A percentile compares a stretch with the other conserved stretches of the same genome.
phyloP scores from a whole-genome alignment of 2,797 vertebrate genomes.

The Halcyon smyrnensis region DNA sequence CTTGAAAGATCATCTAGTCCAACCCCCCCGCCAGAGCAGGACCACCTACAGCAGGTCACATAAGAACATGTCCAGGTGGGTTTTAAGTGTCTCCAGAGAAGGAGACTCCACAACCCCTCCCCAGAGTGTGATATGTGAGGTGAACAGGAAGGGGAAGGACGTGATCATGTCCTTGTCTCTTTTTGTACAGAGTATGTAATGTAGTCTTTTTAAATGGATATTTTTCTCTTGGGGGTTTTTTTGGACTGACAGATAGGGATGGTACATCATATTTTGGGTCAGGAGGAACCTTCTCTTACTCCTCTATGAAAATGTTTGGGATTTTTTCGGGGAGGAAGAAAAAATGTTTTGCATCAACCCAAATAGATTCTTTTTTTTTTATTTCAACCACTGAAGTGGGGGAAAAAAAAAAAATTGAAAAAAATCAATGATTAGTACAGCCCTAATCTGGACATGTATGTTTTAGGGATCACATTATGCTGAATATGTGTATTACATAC shows the following conservation, averaged over 20 bases:
- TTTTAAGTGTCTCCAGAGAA: too few species aligned
- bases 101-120: too few species aligned
- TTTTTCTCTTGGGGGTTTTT: neutral
- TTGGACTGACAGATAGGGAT: neutral
- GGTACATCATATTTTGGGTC: neutral
- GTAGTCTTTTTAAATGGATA: neutral
- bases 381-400: neutral
- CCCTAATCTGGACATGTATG: constrained; percentile 18
- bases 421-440: neutral
- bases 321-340: neutral
- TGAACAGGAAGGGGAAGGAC: neutral
- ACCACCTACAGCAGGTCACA: too few species aligned
- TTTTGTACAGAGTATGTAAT: neutral
- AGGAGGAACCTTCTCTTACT: neutral
- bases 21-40: too few species aligned
- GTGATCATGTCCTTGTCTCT: neutral
- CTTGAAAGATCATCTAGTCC: too few species aligned
- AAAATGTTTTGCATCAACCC: neutral
- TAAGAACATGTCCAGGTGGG: too few species aligned
- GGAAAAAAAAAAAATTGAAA: neutral
- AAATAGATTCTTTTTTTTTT: neutral
- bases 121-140: neutral
- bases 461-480: constrained; percentile 36
- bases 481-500: constrained; percentile 18
- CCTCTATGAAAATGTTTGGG: neutral